These are phyloP conservation scores for Cherax quadricarinatus DNA, from an alignment of 1,140 invertebrate species.

Conservation along the genomic window DNA sequence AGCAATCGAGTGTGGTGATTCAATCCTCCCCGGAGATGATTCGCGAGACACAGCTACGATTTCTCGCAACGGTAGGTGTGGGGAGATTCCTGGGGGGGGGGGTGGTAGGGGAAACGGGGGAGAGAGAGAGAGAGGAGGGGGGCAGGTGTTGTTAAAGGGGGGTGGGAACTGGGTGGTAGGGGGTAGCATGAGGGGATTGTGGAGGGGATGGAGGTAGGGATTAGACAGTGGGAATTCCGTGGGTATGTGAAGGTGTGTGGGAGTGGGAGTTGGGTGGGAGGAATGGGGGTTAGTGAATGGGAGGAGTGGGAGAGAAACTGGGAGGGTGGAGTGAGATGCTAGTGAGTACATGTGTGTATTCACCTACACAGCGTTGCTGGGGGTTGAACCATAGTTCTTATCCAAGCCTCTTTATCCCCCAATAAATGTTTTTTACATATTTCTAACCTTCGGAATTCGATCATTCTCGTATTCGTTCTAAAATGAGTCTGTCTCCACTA, in stretches of 20 bases:
- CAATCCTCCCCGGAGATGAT: slow-evolving; percentile 47
- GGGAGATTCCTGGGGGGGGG: background rate
- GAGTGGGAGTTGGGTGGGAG: too few species aligned
- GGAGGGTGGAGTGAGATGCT: background rate
- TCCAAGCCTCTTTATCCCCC: too few species aligned
- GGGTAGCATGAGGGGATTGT: background rate
- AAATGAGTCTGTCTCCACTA: too few species aligned
- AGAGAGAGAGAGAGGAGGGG: background rate
- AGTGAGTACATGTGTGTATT: background rate
- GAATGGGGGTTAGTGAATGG: background rate
- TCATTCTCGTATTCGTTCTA: too few species aligned
- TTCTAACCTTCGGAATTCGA: too few species aligned
- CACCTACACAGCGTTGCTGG: too few species aligned
- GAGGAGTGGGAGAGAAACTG: background rate
- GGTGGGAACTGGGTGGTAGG: background rate
- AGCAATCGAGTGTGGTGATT: slow-evolving; percentile 60
- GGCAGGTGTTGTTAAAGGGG: background rate
- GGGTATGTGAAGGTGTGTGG: too few species aligned
- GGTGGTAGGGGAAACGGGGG: background rate
- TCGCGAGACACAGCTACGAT: slow-evolving; percentile 24
- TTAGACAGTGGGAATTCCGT: too few species aligned
- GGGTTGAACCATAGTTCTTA: too few species aligned
- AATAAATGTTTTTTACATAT: too few species aligned
- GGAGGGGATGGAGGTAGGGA: too few species aligned
- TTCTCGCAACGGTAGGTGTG: slow-evolving; percentile 15